These are phyloP conservation scores for Drosophila differens DNA, from an alignment of 2,888 invertebrate genomes.

Conservation along the genomic window DNA sequence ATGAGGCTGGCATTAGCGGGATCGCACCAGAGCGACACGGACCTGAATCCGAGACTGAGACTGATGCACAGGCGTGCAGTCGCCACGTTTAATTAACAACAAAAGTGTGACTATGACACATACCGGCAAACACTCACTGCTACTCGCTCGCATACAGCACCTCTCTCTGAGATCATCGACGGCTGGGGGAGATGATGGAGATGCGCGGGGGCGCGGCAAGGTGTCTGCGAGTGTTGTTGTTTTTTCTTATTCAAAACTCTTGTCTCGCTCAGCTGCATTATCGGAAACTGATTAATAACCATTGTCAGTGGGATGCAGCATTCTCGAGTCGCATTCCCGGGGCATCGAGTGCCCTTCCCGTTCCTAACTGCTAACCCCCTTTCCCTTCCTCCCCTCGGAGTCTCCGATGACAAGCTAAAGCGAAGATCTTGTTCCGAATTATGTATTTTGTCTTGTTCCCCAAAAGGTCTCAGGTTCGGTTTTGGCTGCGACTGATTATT, in stretches of 20 bases:
- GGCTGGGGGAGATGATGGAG: conserved; percentile 4
- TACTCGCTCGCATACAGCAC: conserved; percentile 8
- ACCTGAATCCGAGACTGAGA: conserved; percentile 12
- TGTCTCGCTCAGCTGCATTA: conserved; percentile 77
- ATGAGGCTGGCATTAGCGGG: conserved; percentile 64
- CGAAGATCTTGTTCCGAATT: conserved; percentile 73
- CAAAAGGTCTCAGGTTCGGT: conserved; percentile 51
- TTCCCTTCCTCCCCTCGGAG: background rate
- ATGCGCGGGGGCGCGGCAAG: conserved; percentile 44
- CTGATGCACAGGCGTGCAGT: conserved; percentile 47
- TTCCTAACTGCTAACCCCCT: conserved; percentile 7
- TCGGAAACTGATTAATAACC: conserved; percentile 84
- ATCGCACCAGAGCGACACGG: conserved; percentile 29
- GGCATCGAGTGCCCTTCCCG: conserved; percentile 25
- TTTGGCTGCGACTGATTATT: conserved; percentile 36
- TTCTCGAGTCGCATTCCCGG: conserved; percentile 40
- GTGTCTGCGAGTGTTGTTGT: conserved; percentile 39
- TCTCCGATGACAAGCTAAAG: conserved; percentile 45
- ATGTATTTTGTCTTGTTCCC: conserved; percentile 68
- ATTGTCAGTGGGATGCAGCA: conserved; percentile 72
- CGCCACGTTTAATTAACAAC: conserved; percentile 78
- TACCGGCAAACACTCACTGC: conserved; percentile 21
- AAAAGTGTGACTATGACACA: conserved; percentile 80
- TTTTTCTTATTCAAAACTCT: conserved; percentile 66
- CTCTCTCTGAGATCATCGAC: conserved; percentile 58